Conservation (phyloP, 2,888 invertebrate species). For the Cryptophagus acutangulus region DNA sequence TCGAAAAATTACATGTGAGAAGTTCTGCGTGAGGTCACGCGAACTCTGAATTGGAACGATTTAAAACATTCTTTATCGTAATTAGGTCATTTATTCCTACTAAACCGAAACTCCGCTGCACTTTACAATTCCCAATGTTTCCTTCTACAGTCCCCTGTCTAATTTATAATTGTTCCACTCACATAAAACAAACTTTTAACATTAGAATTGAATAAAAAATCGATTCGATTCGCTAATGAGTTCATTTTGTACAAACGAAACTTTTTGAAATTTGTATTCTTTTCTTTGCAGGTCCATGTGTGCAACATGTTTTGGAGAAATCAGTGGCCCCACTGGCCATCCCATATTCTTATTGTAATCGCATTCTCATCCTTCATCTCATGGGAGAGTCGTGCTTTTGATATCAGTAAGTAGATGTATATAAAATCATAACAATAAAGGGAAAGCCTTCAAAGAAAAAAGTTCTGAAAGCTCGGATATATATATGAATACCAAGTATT, state of each 20-base stretch:
- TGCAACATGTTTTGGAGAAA: conserved; percentile 12
- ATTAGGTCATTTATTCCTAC: conserved; percentile 31
- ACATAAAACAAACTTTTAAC: too few relatives aligned
- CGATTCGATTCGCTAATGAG: too few relatives aligned
- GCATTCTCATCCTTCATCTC: conserved; percentile 1
- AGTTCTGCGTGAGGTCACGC: conserved; percentile 23
- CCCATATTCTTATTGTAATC: conserved; percentile 9
- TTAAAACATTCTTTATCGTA: conserved; percentile 29
- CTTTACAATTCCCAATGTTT: conserved; percentile 15
- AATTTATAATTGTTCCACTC: too few relatives aligned
- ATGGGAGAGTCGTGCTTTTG: conserved; percentile 9
- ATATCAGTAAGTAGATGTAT: conserved; percentile 15
- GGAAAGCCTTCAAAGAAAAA: too few relatives aligned
- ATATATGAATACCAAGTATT: too few relatives aligned
- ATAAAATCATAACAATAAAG: too few relatives aligned
- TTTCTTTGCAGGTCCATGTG: conserved; percentile 16
- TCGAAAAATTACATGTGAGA: conserved; percentile 25
- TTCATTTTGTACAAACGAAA: too few relatives aligned
- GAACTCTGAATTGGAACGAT: conserved; percentile 20
- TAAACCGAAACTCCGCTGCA: conserved; percentile 19
- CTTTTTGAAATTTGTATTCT: too few relatives aligned
- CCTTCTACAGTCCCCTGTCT: conserved; percentile 10
- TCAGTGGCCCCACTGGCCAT: conserved; percentile 9
- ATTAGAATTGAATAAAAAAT: too few relatives aligned
- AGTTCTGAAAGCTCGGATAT: too few relatives aligned